Conservation (phyloP, 2,797 vertebrate species). For the Channa striata region DNA sequence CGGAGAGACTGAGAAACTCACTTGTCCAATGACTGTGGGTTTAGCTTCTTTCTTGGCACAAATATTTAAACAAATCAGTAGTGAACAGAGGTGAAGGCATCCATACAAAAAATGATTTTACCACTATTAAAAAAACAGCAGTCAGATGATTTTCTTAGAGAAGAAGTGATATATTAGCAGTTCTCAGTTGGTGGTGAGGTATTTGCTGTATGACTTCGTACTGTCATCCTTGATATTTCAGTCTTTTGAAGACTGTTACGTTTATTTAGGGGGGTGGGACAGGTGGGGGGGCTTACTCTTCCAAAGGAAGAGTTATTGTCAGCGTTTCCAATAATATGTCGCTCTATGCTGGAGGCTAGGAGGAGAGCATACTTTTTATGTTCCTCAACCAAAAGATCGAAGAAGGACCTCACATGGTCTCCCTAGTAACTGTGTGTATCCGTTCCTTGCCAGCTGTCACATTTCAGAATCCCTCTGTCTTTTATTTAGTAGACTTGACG, state of each 20-base stretch:
- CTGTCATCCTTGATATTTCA: constrained; percentile 19
- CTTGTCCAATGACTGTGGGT: constrained; percentile 16
- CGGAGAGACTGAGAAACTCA: constrained; percentile 39
- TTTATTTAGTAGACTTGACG: constrained; percentile 24
- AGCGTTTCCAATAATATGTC: constrained; percentile 63
- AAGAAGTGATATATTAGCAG: constrained; percentile 27
- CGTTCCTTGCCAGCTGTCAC: constrained; percentile 22
- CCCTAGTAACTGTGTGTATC: constrained; percentile 35
- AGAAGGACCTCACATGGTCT: constrained; percentile 42
- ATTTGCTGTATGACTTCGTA: constrained; percentile 12
- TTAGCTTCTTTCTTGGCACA: constrained; percentile 26
- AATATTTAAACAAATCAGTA: constrained; percentile 24
- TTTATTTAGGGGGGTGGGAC: no score
- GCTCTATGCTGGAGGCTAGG: constrained; percentile 46
- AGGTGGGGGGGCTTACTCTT: constrained; percentile 31
- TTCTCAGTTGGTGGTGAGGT: constrained; percentile 23
- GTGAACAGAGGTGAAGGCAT: constrained; percentile 22
- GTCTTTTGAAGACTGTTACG: constrained; percentile 1
- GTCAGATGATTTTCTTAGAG: constrained; percentile 33
- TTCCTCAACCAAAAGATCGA: constrained; percentile 32
- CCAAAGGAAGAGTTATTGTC: constrained; percentile 55
- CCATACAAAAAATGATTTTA: constrained; percentile 27
- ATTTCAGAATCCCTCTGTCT: constrained; percentile 24
- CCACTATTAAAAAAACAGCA: constrained; percentile 32
- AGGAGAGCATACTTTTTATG: constrained; percentile 39